Conservation (phyloP, 2,113 vertebrate species). For the Gambusia affinis region DNA sequence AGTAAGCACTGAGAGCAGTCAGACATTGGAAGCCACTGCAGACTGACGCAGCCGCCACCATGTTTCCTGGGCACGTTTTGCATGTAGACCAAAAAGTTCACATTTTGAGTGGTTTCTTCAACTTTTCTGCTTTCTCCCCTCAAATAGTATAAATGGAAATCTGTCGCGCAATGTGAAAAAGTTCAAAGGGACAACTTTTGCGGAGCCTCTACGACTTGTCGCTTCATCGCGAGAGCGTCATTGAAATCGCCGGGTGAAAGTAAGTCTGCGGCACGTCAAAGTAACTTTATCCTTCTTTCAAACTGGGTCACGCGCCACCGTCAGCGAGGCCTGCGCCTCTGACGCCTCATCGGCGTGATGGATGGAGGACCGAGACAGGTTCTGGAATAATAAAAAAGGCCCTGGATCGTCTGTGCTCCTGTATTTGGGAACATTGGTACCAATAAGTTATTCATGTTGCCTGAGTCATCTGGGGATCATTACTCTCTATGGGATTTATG, state of each 20-base stretch:
- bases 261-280: slow-evolving; percentile 7
- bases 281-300: slow-evolving; percentile 23
- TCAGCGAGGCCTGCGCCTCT: slow-evolving; percentile 26
- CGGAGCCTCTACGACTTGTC: neutral
- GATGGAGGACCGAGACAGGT: slow-evolving; percentile 41
- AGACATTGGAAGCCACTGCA: neutral
- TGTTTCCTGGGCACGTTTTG: neutral
- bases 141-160: neutral
- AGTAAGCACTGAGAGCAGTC: neutral
- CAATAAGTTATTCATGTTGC: slow-evolving; percentile 69
- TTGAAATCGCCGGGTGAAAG: neutral
- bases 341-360: slow-evolving; percentile 52
- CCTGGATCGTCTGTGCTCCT: slow-evolving; percentile 3
- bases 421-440: slow-evolving; percentile 47
- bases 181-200: neutral
- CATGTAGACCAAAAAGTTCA: neutral
- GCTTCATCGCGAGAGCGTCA: too few species aligned
- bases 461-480: slow-evolving; percentile 37
- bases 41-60: neutral
- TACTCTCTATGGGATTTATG: slow-evolving; percentile 57
- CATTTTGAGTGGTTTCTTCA: neutral
- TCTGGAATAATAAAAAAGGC: slow-evolving; percentile 54
- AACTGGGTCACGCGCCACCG: slow-evolving; percentile 30
- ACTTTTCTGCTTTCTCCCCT: neutral
- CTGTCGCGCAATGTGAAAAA: neutral